phyloP scores from a whole-genome alignment of 2,113 vertebrate genomes.

The Scalopus aquaticus region DNA sequence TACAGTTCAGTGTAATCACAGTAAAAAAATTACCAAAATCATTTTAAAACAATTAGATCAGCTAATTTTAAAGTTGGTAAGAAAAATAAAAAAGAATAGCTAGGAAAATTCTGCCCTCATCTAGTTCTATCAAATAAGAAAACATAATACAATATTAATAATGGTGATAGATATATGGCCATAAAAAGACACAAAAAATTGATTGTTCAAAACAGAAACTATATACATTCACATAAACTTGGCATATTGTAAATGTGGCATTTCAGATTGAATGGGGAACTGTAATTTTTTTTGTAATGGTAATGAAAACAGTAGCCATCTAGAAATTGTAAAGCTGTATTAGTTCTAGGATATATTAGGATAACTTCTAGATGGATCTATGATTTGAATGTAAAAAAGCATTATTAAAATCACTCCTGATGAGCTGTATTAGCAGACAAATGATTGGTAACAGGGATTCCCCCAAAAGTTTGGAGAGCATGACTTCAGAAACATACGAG shows the following conservation, averaged over 20 bases:
- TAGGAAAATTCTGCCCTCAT: background rate
- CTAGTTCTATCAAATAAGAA: background rate
- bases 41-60: background rate
- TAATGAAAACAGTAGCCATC: background rate
- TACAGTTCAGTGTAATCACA: background rate
- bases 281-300: background rate
- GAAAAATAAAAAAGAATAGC: slow-evolving; percentile 18
- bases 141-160: background rate
- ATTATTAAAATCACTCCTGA: background rate
- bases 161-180: background rate
- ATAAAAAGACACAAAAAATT: background rate
- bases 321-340: background rate
- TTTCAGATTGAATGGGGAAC: background rate
- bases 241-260: background rate
- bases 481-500: background rate
- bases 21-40: background rate
- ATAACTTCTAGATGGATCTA: slow-evolving; percentile 18
- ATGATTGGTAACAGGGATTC: background rate
- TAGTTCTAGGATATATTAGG: background rate
- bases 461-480: background rate
- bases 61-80: background rate
- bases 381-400: background rate
- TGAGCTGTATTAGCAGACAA: background rate
- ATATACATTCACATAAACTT: background rate
- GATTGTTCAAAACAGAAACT: background rate